These are phyloP conservation scores for Drosophila ogumai DNA, from an alignment of 1,140 invertebrate species.

Conservation along the genomic window DNA sequence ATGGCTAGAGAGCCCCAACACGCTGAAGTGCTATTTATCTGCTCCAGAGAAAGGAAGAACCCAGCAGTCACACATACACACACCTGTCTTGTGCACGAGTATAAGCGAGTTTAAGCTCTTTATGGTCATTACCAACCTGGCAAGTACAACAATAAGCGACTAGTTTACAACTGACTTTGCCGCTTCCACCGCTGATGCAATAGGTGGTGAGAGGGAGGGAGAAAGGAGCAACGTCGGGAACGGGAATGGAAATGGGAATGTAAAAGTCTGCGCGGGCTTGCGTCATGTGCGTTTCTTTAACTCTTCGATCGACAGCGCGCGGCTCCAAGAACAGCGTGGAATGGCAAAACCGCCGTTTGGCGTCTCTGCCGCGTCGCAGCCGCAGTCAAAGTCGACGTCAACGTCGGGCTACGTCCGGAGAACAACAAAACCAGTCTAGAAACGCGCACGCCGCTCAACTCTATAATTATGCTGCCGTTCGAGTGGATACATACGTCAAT, in stretches of 20 bases:
- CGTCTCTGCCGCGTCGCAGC: conserved; percentile 15
- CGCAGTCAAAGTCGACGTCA: conserved; percentile 2
- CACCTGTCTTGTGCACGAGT: conserved; percentile 11
- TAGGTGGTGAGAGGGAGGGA: conserved; percentile 42
- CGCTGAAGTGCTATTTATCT: conserved; percentile 22
- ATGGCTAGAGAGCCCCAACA: background rate
- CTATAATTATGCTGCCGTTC: conserved; percentile 64
- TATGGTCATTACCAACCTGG: conserved; percentile 61
- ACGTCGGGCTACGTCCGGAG: conserved; percentile 40
- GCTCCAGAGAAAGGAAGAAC: conserved; percentile 38
- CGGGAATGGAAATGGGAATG: conserved; percentile 47
- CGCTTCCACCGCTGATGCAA: conserved; percentile 65
- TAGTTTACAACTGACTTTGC: conserved; percentile 53
- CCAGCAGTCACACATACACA: background rate
- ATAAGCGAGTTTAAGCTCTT: conserved; percentile 46
- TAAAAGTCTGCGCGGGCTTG: conserved; percentile 76
- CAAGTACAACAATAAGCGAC: conserved; percentile 38
- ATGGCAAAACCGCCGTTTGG: conserved; percentile 39
- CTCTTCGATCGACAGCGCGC: conserved; percentile 23
- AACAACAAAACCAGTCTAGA: conserved; percentile 76
- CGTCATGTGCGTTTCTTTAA: conserved; percentile 67
- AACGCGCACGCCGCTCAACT: conserved; percentile 66
- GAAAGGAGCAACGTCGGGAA: conserved; percentile 1
- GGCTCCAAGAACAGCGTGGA: conserved; percentile 59
- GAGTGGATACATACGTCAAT: conserved; percentile 18